Conservation (phyloP, 2,797 vertebrate genomes). For the Xerus rutilus region DNA sequence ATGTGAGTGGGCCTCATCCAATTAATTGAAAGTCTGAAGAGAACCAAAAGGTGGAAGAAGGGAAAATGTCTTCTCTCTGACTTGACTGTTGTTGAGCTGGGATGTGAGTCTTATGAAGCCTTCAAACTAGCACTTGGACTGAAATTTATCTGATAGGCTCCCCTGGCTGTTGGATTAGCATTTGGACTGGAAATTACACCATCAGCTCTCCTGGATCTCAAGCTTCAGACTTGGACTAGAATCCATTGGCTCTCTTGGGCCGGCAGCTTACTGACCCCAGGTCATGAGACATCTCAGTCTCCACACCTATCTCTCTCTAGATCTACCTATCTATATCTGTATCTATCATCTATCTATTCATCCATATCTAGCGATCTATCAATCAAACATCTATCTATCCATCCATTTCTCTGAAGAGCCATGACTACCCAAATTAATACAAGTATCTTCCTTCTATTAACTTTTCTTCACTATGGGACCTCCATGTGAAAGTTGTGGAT, state of each 20-base stretch:
- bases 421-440: neutral
- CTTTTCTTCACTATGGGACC: neutral
- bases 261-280: neutral
- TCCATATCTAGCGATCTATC: too few relatives aligned
- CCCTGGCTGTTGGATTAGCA: neutral
- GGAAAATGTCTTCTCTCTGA: neutral
- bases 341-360: neutral
- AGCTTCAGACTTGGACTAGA: too few relatives aligned
- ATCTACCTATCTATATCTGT: neutral
- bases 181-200: neutral
- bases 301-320: too few relatives aligned
- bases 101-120: neutral
- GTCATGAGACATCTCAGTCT: neutral
- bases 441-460: neutral
- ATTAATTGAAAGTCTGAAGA: neutral
- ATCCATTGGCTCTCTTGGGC: neutral
- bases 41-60: neutral
- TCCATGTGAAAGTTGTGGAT: neutral
- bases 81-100: neutral
- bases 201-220: neutral
- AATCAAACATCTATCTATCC: too few relatives aligned
- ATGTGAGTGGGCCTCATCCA: neutral
- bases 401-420: neutral
- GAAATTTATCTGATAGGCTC: neutral
- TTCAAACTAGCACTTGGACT: neutral